Evolutionary conservation across 1,140 invertebrate genomes (phyloP).

Genomic region (Rhynchophorus ferrugineus): DNA sequence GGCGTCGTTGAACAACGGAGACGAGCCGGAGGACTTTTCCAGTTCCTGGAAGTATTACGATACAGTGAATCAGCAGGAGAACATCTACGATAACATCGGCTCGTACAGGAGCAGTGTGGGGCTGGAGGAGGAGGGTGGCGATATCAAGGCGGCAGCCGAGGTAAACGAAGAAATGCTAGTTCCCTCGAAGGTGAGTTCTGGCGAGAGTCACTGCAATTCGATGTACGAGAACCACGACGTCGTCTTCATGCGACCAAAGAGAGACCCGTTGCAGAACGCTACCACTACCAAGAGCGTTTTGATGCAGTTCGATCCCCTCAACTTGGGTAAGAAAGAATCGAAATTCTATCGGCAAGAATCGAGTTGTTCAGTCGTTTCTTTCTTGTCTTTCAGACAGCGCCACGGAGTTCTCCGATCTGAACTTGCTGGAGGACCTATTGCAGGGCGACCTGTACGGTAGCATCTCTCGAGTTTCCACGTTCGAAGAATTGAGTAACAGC

Average conservation of each 20-base stretch:
- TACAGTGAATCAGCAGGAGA: constrained; percentile 29
- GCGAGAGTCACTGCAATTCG: constrained; percentile 8
- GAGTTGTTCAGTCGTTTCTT: too few species aligned
- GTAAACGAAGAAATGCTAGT: constrained; percentile 25
- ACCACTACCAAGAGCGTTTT: constrained; percentile 35
- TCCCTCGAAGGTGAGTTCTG: constrained; percentile 23
- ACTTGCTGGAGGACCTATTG: constrained; percentile 35
- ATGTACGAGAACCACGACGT: constrained; percentile 16
- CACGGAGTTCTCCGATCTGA: constrained; percentile 18
- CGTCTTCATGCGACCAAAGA: neutral
- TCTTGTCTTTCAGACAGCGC: too few species aligned
- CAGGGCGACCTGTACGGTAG: constrained; percentile 37
- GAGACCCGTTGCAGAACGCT: neutral
- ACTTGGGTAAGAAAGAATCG: constrained; percentile 6
- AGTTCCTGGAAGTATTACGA: constrained; percentile 53
- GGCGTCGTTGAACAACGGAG: too few species aligned
- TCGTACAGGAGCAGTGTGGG: neutral
- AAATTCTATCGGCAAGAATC: too few species aligned
- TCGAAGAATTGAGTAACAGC: constrained; percentile 38
- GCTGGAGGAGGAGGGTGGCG: neutral
- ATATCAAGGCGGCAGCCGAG: neutral
- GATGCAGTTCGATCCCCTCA: constrained; percentile 39
- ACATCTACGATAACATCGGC: constrained; percentile 25
- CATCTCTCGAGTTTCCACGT: constrained; percentile 29
- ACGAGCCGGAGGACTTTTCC: too few species aligned